Evolutionary conservation across 1,140 invertebrate genomes (phyloP).

Genomic region (Phenacoccus solenopsis): DNA sequence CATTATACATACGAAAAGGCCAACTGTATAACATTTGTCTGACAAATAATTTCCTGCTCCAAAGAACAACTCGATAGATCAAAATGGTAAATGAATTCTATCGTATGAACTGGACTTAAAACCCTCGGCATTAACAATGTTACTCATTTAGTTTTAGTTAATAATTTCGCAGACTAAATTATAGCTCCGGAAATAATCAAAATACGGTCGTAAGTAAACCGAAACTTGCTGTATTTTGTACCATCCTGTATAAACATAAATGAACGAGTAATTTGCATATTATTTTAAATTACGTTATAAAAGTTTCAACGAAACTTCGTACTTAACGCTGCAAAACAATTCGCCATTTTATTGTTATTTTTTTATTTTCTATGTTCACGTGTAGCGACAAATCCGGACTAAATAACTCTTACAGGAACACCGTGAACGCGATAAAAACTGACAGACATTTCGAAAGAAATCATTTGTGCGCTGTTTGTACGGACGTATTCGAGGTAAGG

Average conservation of each 20-base stretch:
- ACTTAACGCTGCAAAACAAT: background rate
- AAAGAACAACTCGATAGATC: slow-evolving; percentile 1
- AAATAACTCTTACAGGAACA: background rate
- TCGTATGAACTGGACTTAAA: slow-evolving; percentile 1
- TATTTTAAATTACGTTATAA: background rate
- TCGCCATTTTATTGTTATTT: background rate
- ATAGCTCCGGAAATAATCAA: slow-evolving; percentile 1
- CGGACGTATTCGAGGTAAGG: background rate
- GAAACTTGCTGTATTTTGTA: slow-evolving; percentile 2
- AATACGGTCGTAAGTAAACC: slow-evolving; percentile 1
- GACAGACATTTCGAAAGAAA: background rate
- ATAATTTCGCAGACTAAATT: background rate
- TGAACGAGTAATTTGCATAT: background rate
- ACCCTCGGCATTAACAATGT: background rate
- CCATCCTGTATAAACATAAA: background rate
- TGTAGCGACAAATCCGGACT: background rate
- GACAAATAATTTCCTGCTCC: slow-evolving; percentile 1
- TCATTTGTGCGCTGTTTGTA: background rate
- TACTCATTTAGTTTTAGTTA: slow-evolving; percentile 3
- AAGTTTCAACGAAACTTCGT: background rate
- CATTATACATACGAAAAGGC: slow-evolving; percentile 1
- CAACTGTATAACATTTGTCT: background rate
- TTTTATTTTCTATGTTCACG: no score
- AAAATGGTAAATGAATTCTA: background rate
- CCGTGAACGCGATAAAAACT: background rate